Evolutionary conservation across 2,888 invertebrate genomes (phyloP), one percentile per base, ranked within the genome.

Genomic region (Kryphioiulus occultus): DNA sequence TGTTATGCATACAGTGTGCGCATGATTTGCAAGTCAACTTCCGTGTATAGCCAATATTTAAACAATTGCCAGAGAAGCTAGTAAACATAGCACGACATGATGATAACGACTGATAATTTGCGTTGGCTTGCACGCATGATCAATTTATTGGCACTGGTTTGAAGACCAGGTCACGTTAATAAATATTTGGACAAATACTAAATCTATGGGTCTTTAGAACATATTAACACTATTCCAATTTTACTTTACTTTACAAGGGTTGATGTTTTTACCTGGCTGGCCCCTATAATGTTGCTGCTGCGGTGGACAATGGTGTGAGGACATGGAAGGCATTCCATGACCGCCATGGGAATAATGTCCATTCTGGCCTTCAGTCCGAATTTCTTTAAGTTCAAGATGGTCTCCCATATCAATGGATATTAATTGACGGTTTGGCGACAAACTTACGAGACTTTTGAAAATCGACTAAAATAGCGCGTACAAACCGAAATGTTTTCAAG

Each of bases 371-470:
- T 5, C 78, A 7, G 78, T 78, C 26, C 78, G 78, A 78, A 78
- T 78, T 78, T 78, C 78, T 15, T 78, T 78, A 15, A 78, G 78
- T 78, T 78, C 78, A 30, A 78, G 78, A 78, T 78, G 78, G 15
- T 78, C 78, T 12, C 30, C 78, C 78, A 78, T 78, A 30, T 78
- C 30, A 12, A 15, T 15, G 22, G 78, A 78, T 7, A 26, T 30
- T 78, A 30, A 30, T 30, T 15, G 12, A n/a, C 53, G 53, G 19
- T n/a, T 17, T 53, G 19, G 53, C 53, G 12, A 26, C 68, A 68
- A 78, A 78, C 7, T 78, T 15, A 78, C 30, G 2, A 1, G 10
- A 15, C 44, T 44, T 78, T 7, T 78, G 15, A 7, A 53, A 53
- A 53, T 53, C 53, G 17, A 53, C 78, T 78, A 0, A 30, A 19